Conservation (phyloP, 2,888 invertebrate genomes). For the Brachynemurus nebulosus region DNA sequence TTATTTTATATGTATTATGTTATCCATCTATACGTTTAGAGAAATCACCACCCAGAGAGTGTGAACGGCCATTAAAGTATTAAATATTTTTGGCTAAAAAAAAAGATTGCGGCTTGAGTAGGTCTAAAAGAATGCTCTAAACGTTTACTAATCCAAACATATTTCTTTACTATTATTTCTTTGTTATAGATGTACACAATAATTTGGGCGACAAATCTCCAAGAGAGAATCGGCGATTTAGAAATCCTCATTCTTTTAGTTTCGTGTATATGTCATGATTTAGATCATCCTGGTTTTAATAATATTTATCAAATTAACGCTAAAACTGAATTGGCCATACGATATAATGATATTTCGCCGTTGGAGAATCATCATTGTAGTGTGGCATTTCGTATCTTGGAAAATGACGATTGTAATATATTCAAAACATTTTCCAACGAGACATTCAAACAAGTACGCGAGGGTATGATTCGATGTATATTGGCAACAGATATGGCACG, state of each 20-base stretch:
- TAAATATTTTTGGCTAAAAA: too few species aligned
- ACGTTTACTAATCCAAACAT: too few species aligned
- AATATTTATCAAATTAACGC: slow-evolving; percentile 75
- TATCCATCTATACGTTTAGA: too few species aligned
- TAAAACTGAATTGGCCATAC: slow-evolving; percentile 63
- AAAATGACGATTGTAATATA: slow-evolving; percentile 67
- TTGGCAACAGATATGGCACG: slow-evolving; percentile 67
- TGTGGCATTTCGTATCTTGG: slow-evolving; percentile 66
- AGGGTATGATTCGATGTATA: slow-evolving; percentile 66
- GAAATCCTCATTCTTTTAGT: slow-evolving; percentile 64
- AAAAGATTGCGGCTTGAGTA: too few species aligned
- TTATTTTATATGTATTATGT: too few species aligned
- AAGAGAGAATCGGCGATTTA: slow-evolving; percentile 53
- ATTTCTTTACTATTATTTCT: background rate
- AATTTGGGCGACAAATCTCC: slow-evolving; percentile 55
- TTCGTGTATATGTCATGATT: slow-evolving; percentile 68
- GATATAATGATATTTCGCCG: slow-evolving; percentile 74
- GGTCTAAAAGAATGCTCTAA: too few species aligned
- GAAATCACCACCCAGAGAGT: too few species aligned
- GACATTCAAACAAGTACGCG: slow-evolving; percentile 50
- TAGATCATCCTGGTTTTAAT: slow-evolving; percentile 65
- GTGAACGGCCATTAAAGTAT: too few species aligned
- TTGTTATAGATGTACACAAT: slow-evolving; percentile 63
- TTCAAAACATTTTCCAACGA: slow-evolving; percentile 50
- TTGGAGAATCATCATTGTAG: slow-evolving; percentile 79